Evolutionary conservation across 2,113 vertebrate genomes (phyloP).

Genomic region (Helogale parvula): DNA sequence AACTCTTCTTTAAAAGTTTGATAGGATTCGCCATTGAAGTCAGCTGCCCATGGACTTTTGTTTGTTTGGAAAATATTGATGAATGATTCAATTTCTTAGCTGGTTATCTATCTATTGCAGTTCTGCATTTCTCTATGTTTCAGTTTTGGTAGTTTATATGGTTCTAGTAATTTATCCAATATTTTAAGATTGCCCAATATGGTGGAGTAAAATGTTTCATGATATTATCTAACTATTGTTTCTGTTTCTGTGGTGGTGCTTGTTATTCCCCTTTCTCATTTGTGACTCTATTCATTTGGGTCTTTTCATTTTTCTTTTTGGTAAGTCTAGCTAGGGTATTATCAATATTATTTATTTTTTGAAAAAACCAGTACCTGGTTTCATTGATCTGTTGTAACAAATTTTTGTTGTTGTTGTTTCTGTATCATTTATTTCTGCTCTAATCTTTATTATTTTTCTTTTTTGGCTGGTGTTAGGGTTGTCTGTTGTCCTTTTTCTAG

Average conservation of each 20-base stretch:
- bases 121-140: not conserved
- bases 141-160: not conserved
- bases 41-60: not conserved
- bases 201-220: not conserved
- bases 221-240: not conserved
- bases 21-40: not conserved
- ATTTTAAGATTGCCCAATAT: not conserved
- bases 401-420: not conserved
- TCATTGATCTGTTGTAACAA: not conserved
- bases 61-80: not conserved
- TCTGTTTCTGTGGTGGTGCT: no score
- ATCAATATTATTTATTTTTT: not conserved
- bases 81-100: not conserved
- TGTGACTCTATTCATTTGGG: no score
- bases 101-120: not conserved
- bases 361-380: not conserved
- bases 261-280: no score
- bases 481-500: not conserved
- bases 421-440: not conserved
- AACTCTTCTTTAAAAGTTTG: not conserved
- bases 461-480: not conserved
- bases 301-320: not conserved
- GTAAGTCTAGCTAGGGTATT: not conserved
- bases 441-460: not conserved
- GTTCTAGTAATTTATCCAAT: not conserved